Evolutionary conservation across 2,797 vertebrate genomes (phyloP), one percentile per base, ranked within the genome.

Genomic region (Dermochelys coriacea): DNA sequence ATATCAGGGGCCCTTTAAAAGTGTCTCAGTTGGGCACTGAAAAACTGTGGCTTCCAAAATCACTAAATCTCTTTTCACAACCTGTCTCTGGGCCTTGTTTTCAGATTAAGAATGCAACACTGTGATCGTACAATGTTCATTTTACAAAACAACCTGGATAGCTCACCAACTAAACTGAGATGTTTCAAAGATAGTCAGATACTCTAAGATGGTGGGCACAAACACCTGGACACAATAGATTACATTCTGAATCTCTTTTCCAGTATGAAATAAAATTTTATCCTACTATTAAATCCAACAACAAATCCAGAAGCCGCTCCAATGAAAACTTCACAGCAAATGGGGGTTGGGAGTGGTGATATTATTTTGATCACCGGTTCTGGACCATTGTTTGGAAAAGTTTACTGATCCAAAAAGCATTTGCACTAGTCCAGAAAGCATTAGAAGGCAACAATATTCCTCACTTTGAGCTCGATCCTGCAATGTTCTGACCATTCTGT

Each of bases 221-320:
- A 71, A 71, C 19, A 71, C 61, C 4, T 41, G n/a, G 18, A 71
- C n/a, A 68, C 18, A 9, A 21, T 8, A 21, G 18, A 71, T 71
- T n/a, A 71, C 64, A 21, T 71, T 71, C 8, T 37, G 64, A 71
- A 71, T 21, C 18, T 71, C 19, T 71, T 71, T 71, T 71, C 21
- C 64, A 41, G 19, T 37, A 25, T 81, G 52, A 81, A 52, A 81
- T 80, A 25, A 37, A 91, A 84, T 45, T n/a, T 79, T 27, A 89
- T 68, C 8, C 80, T 23, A 75, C 47, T 91, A 34, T 93, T 88
- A 87, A 85, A 92, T 75, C 80, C 10, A 23, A 54, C 54, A 79
- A 79, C 91, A 95, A 94, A 93, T 91, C 77, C 90, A 93, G 74
- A 78, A 95, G 37, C 93, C 19, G 49, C 57, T 90, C 68, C 81